Evolutionary conservation across 1,140 invertebrate species (phyloP).

Genomic region (Stegodyphus dumicola): DNA sequence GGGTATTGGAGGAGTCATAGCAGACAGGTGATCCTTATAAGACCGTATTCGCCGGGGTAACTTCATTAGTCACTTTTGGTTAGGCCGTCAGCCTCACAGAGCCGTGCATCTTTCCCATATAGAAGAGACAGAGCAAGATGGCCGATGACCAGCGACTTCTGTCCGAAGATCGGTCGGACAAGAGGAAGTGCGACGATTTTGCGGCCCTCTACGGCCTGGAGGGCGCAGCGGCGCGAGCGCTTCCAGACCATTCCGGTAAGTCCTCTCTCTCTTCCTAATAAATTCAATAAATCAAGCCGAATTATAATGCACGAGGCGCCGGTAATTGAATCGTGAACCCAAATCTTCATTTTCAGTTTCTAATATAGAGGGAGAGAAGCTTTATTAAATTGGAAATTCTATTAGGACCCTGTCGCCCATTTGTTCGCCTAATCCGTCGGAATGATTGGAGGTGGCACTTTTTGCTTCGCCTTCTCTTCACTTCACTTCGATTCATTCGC

Average conservation of each 20-base stretch:
- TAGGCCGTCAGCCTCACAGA: conserved; percentile 61
- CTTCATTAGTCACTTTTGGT: conserved; percentile 69
- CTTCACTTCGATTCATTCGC: conserved; percentile 12
- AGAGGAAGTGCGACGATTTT: conserved; percentile 66
- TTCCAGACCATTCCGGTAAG: conserved; percentile 67
- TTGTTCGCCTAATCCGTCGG: conserved; percentile 56
- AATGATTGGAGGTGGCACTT: conserved; percentile 60
- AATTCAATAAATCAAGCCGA: conserved; percentile 62
- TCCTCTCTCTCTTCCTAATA: conserved; percentile 52
- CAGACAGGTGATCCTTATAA: conserved; percentile 65
- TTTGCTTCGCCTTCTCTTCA: conserved; percentile 23
- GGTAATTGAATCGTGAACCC: conserved; percentile 55
- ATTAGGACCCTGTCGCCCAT: conserved; percentile 57
- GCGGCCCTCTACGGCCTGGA: conserved; percentile 67
- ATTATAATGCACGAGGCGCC: conserved; percentile 56
- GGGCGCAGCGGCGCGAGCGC: conserved; percentile 58
- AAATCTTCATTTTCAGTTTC: conserved; percentile 62
- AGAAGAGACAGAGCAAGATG: conserved; percentile 40
- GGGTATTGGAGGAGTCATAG: conserved; percentile 51
- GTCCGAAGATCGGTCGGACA: conserved; percentile 63
- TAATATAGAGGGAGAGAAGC: conserved; percentile 42
- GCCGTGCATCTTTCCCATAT: conserved; percentile 62
- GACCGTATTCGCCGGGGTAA: conserved; percentile 65
- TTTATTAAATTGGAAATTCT: conserved; percentile 62
- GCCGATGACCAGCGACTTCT: conserved; percentile 60